phyloP scores from a whole-genome alignment of 2,888 invertebrate species.

The Synanthedon andrenaeformis region DNA sequence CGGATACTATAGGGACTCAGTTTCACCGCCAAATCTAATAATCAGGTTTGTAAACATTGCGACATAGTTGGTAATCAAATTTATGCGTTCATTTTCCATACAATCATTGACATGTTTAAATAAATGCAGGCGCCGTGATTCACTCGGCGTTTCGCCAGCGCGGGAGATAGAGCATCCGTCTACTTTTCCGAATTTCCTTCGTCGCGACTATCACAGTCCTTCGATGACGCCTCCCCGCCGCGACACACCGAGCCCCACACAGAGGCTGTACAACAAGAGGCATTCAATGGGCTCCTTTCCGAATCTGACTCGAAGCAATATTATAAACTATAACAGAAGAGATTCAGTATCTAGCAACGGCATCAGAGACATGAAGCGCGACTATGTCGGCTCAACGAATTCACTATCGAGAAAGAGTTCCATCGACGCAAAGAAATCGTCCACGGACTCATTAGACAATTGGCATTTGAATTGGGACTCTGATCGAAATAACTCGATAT shows the following conservation, averaged over 20 bases:
- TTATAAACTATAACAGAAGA: conserved; percentile 54
- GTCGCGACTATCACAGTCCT: conserved; percentile 70
- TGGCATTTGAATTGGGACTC: conserved; percentile 79
- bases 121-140: conserved; percentile 68
- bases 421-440: conserved; percentile 64
- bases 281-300: conserved; percentile 61
- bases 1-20: conserved; percentile 69
- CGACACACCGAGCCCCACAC: conserved; percentile 60
- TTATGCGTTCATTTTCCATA: not conserved
- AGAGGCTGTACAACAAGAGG: conserved; percentile 42
- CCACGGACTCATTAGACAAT: conserved; percentile 79
- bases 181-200: conserved; percentile 75
- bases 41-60: conserved; percentile 41
- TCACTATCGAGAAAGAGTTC: conserved; percentile 63
- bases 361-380: conserved; percentile 62
- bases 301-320: conserved; percentile 44
- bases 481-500: conserved; percentile 72
- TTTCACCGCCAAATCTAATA: conserved; percentile 57
- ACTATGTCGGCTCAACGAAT: conserved; percentile 61
- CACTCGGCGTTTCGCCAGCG: conserved; percentile 67
- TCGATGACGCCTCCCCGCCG: conserved; percentile 59
- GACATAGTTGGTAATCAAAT: not conserved
- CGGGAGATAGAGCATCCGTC: conserved; percentile 78
- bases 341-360: conserved; percentile 48
- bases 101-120: conserved; percentile 1